A percentile compares a stretch with the other conserved stretches of the same genome.
These are phyloP conservation scores for Lanistes nyassanus DNA, from an alignment of 1,140 invertebrate genomes.

Conservation along the genomic window DNA sequence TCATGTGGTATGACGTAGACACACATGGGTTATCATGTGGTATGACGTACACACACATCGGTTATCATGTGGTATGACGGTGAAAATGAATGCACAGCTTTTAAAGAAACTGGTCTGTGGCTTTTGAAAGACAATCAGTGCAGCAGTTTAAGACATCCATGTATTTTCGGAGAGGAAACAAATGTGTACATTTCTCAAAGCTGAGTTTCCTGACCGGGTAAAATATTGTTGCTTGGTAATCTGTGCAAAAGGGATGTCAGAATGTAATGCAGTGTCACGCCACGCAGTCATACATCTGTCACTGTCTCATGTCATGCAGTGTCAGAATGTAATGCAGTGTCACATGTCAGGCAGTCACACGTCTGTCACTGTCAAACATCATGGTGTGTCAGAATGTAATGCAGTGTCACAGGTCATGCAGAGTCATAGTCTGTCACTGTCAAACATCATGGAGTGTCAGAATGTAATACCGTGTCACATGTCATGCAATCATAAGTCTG, in stretches of 20 bases:
- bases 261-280: neutral
- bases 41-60: too few relatives aligned
- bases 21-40: too few relatives aligned
- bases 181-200: too few relatives aligned
- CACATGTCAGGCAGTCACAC: neutral
- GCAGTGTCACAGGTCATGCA: too few relatives aligned
- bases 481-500: conserved; percentile 7
- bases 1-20: too few relatives aligned
- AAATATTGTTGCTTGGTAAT: too few relatives aligned
- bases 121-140: neutral
- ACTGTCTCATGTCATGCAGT: neutral
- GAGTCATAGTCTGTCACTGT: too few relatives aligned
- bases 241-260: neutral
- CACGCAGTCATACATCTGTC: conserved; percentile 17
- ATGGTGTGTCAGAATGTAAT: too few relatives aligned
- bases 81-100: neutral
- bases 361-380: neutral
- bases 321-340: neutral
- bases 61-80: too few relatives aligned
- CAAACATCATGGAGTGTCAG: neutral
- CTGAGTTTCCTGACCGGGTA: too few relatives aligned
- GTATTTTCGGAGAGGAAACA: too few relatives aligned
- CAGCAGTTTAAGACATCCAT: too few relatives aligned
- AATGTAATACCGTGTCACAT: neutral
- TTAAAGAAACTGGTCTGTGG: neutral